phyloP scores from a whole-genome alignment of 2,888 invertebrate genomes.

The Trichopoda pennipes region DNA sequence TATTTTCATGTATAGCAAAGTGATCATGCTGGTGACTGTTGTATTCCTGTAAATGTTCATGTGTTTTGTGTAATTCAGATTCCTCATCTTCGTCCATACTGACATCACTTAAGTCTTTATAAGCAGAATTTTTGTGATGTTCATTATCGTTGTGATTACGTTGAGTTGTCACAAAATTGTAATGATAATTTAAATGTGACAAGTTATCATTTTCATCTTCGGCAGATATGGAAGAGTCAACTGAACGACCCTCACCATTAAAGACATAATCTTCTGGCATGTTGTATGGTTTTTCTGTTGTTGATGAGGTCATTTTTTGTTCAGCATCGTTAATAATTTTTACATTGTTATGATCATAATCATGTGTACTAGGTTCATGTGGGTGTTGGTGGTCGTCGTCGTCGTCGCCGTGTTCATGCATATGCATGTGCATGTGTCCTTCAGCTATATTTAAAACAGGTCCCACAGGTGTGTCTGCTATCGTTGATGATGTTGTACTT shows the following conservation, averaged over 20 bases:
- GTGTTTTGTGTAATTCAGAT: constrained; percentile 48
- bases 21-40: constrained; percentile 49
- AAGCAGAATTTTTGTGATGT: constrained; percentile 71
- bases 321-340: constrained; percentile 44
- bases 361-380: constrained; percentile 48
- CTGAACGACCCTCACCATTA: constrained; percentile 75
- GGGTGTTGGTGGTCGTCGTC: constrained; percentile 27
- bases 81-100: constrained; percentile 84
- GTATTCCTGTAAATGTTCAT: constrained; percentile 49
- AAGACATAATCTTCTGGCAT: constrained; percentile 71
- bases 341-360: neutral
- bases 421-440: constrained; percentile 71
- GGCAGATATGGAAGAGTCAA: constrained; percentile 69
- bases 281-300: constrained; percentile 63
- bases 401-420: constrained; percentile 10
- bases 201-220: constrained; percentile 70
- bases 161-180: constrained; percentile 74
- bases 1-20: constrained; percentile 62
- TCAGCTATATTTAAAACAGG: constrained; percentile 76
- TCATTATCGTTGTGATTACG: constrained; percentile 60
- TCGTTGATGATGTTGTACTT: constrained; percentile 37
- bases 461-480: constrained; percentile 61
- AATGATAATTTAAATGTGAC: constrained; percentile 69
- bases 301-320: constrained; percentile 56
- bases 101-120: constrained; percentile 88